phyloP scores from a whole-genome alignment of 2,888 invertebrate species.

The Nezara viridula region DNA sequence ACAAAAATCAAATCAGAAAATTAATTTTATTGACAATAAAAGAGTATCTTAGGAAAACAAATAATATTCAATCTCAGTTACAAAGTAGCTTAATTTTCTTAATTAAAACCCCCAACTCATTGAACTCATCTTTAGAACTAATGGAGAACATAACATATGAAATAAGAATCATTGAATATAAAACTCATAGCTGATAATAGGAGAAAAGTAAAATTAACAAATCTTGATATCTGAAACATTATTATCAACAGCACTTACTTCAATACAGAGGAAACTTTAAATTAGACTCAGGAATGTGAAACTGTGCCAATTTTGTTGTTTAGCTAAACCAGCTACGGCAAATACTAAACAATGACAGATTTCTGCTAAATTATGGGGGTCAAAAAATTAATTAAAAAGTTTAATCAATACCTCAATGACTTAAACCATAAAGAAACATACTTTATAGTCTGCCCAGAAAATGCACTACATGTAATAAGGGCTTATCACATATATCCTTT shows the following conservation, averaged over 20 bases:
- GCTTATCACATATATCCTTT: background rate
- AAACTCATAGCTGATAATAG: background rate
- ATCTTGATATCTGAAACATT: background rate
- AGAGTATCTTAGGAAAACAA: background rate
- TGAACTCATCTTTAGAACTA: background rate
- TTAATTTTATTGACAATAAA: background rate
- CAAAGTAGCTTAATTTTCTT: too few relatives aligned
- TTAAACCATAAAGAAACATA: background rate
- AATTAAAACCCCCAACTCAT: background rate
- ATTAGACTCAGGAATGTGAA: background rate
- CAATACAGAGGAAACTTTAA: background rate
- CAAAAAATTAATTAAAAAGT: background rate
- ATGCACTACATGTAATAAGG: background rate
- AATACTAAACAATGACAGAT: background rate
- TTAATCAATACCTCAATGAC: background rate
- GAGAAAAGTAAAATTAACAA: background rate
- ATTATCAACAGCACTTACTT: background rate
- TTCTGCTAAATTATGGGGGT: background rate
- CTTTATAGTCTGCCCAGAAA: background rate
- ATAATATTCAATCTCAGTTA: background rate
- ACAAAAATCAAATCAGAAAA: background rate
- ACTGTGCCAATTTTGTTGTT: background rate
- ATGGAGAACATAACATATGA: background rate
- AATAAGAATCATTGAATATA: background rate
- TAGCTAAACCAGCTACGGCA: background rate